Evolutionary conservation across 2,888 invertebrate genomes (phyloP).

Genomic region (Tryphoninae sp.): DNA sequence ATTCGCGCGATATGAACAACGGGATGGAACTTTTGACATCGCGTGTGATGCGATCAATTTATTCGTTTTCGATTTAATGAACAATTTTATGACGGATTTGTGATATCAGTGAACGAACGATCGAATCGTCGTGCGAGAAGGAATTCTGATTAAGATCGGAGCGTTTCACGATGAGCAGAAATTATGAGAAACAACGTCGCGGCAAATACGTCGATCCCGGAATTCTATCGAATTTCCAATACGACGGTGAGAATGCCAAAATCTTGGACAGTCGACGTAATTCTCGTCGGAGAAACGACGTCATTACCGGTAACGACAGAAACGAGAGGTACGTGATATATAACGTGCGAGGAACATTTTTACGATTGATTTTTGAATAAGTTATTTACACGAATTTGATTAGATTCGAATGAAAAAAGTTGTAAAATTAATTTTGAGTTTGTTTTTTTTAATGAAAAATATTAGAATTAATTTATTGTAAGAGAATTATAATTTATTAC

Average conservation of each 20-base stretch:
- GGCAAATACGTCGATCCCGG: conserved; percentile 63
- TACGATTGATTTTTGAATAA: not conserved
- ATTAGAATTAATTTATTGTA: too few species aligned
- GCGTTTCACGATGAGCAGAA: conserved; percentile 66
- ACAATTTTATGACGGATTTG: conserved; percentile 7
- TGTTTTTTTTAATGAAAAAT: too few species aligned
- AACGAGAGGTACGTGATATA: conserved; percentile 64
- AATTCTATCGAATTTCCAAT: conserved; percentile 64
- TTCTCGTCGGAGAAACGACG: conserved; percentile 61
- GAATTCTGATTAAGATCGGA: conserved; percentile 36
- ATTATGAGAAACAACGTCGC: conserved; percentile 64
- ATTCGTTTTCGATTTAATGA: conserved; percentile 8
- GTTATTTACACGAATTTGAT: not conserved
- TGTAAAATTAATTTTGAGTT: too few species aligned
- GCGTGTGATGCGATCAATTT: not conserved
- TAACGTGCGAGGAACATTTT: not conserved
- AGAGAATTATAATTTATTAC: too few species aligned
- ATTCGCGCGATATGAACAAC: conserved; percentile 8
- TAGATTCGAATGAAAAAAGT: too few species aligned
- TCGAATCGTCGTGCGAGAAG: conserved; percentile 1
- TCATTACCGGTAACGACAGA: conserved; percentile 49
- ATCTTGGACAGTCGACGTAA: conserved; percentile 66
- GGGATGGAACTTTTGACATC: not conserved
- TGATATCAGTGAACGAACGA: conserved; percentile 34
- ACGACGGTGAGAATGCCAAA: conserved; percentile 49